Evolutionary conservation across 2,888 invertebrate genomes (phyloP).

Genomic region (Chalcosyrphus nemorum): DNA sequence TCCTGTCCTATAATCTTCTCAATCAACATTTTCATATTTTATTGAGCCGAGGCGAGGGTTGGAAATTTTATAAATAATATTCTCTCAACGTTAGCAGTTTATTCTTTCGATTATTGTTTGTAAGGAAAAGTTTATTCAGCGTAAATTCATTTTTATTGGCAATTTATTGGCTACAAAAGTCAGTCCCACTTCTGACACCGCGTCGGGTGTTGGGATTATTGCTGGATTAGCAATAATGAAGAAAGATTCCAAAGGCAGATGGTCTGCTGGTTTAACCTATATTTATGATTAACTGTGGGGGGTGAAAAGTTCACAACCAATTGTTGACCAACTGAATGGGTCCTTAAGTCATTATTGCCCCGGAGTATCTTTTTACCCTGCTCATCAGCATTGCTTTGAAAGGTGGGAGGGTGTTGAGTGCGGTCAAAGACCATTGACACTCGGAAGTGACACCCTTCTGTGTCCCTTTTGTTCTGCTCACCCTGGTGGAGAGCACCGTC

Average conservation of each 20-base stretch:
- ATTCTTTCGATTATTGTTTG: not conserved
- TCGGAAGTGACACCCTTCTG: too few relatives aligned
- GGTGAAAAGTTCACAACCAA: too few relatives aligned
- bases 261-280: too few relatives aligned
- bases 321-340: not conserved
- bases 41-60: not conserved
- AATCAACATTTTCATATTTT: constrained; percentile 40
- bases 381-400: too few relatives aligned
- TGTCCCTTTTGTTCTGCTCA: too few relatives aligned
- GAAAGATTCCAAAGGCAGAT: not conserved
- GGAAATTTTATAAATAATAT: constrained; percentile 15
- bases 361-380: too few relatives aligned
- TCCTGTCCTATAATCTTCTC: not conserved
- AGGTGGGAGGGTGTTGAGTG: too few relatives aligned
- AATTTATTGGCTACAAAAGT: constrained; percentile 10
- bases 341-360: not conserved
- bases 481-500: too few relatives aligned
- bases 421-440: too few relatives aligned
- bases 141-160: constrained; percentile 35
- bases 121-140: constrained; percentile 23
- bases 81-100: not conserved
- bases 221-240: not conserved
- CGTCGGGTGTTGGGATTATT: not conserved
- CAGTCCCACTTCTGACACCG: not conserved
- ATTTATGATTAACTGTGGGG: too few relatives aligned